Percentiles rank a stretch among this genome's conserved stretches.
Conservation (phyloP, 2,113 vertebrate species). For the Taurulus bubalis region DNA sequence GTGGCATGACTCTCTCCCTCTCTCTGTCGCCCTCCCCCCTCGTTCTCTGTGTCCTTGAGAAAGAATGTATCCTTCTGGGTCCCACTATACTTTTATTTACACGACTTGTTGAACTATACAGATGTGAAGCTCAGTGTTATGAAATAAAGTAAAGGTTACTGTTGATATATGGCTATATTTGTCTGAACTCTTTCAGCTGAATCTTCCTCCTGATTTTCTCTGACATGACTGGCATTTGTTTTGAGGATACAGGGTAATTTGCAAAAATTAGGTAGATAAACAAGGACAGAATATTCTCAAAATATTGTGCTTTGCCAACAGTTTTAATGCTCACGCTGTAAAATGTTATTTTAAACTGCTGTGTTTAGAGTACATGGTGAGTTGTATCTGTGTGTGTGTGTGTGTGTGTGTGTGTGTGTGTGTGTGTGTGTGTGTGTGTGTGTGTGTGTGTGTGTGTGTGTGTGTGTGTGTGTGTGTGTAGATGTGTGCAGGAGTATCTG, state of each 20-base stretch:
- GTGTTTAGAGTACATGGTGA: slow-evolving; percentile 43
- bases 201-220: neutral
- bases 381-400: slow-evolving; percentile 18
- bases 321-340: slow-evolving; percentile 34
- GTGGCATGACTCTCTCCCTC: slow-evolving; percentile 36
- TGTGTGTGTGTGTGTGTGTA: slow-evolving; percentile 16
- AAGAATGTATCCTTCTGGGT: slow-evolving; percentile 74
- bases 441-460: slow-evolving; percentile 12
- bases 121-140: slow-evolving; percentile 53
- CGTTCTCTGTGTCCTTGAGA: slow-evolving; percentile 66
- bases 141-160: slow-evolving; percentile 10
- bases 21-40: slow-evolving; percentile 41
- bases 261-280: neutral
- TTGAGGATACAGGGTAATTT: neutral
- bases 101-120: slow-evolving; percentile 47
- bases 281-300: neutral
- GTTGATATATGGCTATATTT: slow-evolving; percentile 13
- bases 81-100: slow-evolving; percentile 70
- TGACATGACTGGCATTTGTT: neutral
- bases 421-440: neutral
- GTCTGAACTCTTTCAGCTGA: neutral
- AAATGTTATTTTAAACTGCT: slow-evolving; percentile 57
- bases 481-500: slow-evolving; percentile 48
- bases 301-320: slow-evolving; percentile 10
- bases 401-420: slow-evolving; percentile 21